These are phyloP conservation scores for Heteromyza rotundicornis DNA, from an alignment of 2,888 invertebrate species.

Conservation along the genomic window DNA sequence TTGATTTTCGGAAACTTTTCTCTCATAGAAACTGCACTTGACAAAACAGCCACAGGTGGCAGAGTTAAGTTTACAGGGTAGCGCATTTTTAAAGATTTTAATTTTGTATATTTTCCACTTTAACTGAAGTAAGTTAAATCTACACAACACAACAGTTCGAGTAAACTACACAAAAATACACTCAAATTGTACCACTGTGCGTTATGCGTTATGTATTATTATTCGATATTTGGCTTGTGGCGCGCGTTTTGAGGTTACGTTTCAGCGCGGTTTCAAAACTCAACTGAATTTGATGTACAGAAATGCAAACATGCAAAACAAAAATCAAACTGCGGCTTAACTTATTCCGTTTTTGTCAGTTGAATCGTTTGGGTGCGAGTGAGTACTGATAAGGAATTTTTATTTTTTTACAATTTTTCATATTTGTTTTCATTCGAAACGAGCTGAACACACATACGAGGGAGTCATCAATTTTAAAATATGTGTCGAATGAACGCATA, in stretches of 20 bases:
- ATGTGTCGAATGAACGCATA: too few relatives aligned
- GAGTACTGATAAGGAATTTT: background rate
- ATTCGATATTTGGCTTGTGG: too few relatives aligned
- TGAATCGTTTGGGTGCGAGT: background rate
- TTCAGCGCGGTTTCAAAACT: conserved; percentile 1
- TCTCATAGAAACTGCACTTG: too few relatives aligned
- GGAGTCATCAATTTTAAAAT: background rate
- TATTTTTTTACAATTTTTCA: background rate
- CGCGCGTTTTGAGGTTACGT: too few relatives aligned
- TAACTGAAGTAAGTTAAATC: background rate
- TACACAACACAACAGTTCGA: too few relatives aligned
- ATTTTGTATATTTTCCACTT: background rate
- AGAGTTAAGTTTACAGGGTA: background rate
- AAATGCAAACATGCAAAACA: background rate
- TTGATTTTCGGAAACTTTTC: too few relatives aligned
- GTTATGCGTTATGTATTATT: too few relatives aligned
- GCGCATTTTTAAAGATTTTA: background rate
- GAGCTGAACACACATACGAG: too few relatives aligned
- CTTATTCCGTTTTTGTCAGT: background rate
- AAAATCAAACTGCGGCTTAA: background rate
- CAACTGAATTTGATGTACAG: background rate
- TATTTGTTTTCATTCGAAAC: too few relatives aligned
- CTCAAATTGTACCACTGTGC: too few relatives aligned
- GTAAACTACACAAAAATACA: too few relatives aligned
- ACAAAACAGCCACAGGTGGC: too few relatives aligned